Percentiles rank a stretch among this genome's conserved stretches.
phyloP scores from a whole-genome alignment of 1,140 invertebrate species.

The Drosophila pectinifera region DNA sequence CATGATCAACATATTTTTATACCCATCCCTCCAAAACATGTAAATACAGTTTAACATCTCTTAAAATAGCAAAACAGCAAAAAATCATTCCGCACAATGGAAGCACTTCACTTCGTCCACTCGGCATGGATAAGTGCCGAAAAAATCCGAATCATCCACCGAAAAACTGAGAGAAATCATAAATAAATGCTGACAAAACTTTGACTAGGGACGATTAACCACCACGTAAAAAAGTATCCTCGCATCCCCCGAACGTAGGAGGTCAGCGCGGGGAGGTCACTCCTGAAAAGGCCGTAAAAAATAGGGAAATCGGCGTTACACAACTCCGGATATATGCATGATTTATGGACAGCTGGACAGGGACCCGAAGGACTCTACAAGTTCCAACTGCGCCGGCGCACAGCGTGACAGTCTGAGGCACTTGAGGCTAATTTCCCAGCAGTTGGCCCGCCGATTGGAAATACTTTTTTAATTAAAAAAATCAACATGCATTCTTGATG shows the following conservation, averaged over 20 bases:
- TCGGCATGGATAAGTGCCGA: conserved; percentile 14
- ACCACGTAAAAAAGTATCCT: conserved; percentile 31
- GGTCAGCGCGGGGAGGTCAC: conserved; percentile 71
- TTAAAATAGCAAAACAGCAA: conserved; percentile 50
- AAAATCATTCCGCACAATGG: conserved; percentile 17
- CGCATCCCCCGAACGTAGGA: conserved; percentile 43
- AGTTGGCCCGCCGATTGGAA: conserved; percentile 41
- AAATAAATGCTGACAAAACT: conserved; percentile 62
- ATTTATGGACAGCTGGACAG: conserved; percentile 68
- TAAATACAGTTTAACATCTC: conserved; percentile 52
- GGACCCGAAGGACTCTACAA: conserved; percentile 19
- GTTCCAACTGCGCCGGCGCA: conserved; percentile 57
- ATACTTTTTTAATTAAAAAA: conserved; percentile 75
- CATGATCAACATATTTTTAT: background rate
- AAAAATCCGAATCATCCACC: conserved; percentile 46
- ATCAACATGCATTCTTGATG: conserved; percentile 55
- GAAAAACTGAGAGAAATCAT: conserved; percentile 40
- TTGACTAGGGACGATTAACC: conserved; percentile 42
- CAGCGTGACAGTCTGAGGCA: conserved; percentile 61
- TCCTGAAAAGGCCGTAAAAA: conserved; percentile 67
- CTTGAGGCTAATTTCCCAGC: conserved; percentile 76
- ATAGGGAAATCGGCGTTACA: conserved; percentile 59
- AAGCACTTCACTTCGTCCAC: conserved; percentile 32
- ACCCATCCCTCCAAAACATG: conserved; percentile 19
- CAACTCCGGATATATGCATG: conserved; percentile 44